Conservation (phyloP, 2,888 invertebrate genomes). For the Choristoneura rosaceana region DNA sequence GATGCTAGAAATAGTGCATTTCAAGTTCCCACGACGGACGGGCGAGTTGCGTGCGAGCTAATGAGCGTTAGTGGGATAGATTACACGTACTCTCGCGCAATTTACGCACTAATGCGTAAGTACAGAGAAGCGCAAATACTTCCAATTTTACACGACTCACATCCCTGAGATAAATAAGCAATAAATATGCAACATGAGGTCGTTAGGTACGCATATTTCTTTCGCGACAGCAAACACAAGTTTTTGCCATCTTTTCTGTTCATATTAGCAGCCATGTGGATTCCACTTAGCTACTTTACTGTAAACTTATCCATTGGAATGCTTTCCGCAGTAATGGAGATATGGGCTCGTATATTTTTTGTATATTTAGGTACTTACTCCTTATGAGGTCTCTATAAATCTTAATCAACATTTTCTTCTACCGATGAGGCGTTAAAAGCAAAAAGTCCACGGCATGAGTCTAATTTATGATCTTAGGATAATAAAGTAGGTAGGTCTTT, state of each 20-base stretch:
- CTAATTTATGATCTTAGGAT: conserved; percentile 47
- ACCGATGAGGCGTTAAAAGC: conserved; percentile 47
- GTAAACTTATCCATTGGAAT: conserved; percentile 40
- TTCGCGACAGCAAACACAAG: conserved; percentile 28
- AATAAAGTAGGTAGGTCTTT: conserved; percentile 32
- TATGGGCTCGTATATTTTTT: conserved; percentile 43
- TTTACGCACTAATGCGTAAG: conserved; percentile 75
- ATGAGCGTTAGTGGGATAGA: conserved; percentile 74
- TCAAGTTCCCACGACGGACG: conserved; percentile 71
- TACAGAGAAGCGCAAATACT: conserved; percentile 69
- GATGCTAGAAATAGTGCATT: conserved; percentile 56
- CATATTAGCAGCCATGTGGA: conserved; percentile 30
- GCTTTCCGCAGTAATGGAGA: conserved; percentile 40
- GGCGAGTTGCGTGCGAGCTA: conserved; percentile 65
- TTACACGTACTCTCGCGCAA: conserved; percentile 70
- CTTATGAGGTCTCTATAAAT: conserved; percentile 49
- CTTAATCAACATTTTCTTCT: conserved; percentile 48
- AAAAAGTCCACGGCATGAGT: conserved; percentile 46
- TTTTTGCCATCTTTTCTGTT: conserved; percentile 21
- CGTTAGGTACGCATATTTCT: conserved; percentile 13
- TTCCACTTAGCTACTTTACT: conserved; percentile 30
- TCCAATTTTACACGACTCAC: conserved; percentile 60
- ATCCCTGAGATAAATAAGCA: conserved; percentile 41
- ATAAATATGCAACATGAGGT: conserved; percentile 34
- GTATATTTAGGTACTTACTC: conserved; percentile 30